These are phyloP conservation scores for Lophura nycthemera DNA, from an alignment of 2,113 vertebrate species.

Conservation along the genomic window DNA sequence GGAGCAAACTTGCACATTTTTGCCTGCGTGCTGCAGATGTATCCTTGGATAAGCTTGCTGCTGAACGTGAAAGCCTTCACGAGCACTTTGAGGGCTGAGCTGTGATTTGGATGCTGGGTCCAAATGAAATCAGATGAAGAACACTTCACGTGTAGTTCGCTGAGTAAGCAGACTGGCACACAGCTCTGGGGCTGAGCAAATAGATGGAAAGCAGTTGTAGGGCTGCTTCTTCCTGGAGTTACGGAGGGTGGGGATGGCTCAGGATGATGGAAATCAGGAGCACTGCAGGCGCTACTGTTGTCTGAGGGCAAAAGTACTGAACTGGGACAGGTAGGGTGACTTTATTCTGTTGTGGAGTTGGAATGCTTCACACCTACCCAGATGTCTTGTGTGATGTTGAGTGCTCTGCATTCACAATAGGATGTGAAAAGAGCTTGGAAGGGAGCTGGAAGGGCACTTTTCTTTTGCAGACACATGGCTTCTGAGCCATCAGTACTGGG, in stretches of 20 bases:
- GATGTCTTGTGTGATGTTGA: not conserved
- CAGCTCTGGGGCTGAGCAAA: not conserved
- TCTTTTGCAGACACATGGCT: not conserved
- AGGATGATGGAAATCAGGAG: fast-evolving
- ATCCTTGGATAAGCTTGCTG: not conserved
- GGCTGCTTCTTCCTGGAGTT: not conserved
- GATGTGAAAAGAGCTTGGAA: not conserved
- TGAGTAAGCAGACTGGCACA: not conserved
- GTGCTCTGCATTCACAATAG: not conserved
- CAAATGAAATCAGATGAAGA: not conserved
- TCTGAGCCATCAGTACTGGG: not conserved
- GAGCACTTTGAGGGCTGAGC: not conserved
- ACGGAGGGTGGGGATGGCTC: not conserved
- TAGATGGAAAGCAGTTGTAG: not conserved
- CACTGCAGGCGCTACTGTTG: not conserved
- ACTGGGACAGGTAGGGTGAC: not conserved
- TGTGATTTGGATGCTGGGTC: not conserved
- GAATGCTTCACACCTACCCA: not conserved
- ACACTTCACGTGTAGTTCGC: not conserved
- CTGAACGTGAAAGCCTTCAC: not conserved
- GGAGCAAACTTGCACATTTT: not conserved
- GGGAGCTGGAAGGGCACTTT: not conserved
- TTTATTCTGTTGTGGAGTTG: not conserved
- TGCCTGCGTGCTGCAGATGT: not conserved
- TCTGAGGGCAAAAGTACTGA: not conserved